Evolutionary conservation across 2,888 invertebrate species (phyloP), one percentile per base, ranked within the genome.

Genomic region (Ophioninae sp.): DNA sequence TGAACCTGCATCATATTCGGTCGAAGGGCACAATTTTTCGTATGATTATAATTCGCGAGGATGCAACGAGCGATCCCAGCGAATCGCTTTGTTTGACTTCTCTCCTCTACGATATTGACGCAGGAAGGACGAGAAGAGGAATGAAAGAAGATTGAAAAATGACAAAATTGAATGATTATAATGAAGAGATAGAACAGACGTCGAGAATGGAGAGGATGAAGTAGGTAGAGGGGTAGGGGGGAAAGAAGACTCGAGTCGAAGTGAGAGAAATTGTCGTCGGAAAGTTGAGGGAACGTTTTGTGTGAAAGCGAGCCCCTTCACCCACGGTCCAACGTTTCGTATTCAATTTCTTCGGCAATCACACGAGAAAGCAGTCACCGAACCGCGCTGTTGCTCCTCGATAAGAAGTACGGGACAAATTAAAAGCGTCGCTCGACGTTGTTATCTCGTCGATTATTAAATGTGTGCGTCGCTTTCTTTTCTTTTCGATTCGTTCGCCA

Each of bases 1-100:
- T 96, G 95, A 85, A 96, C 95, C 94, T 96, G 93, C 94, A 63
- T 61, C 84, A 73, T 74, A 79, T 83, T 67, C 59, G 65, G 58
- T 44, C n/a, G 51, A 20, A 67, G n/a, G 6, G 6, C 20, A 67
- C 37, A 39, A 39, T 44, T 68, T 10, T 3, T 68, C 61, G 44
- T 77, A 56, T 22, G 65, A 39, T 22, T 39, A 39, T 17, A 23
- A 22, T 73, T 74, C 17, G 64, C 17, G 9, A 5, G 7, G 7
- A 0, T 8, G 20, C n/a, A 20, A 74, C 74, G 68, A 10, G 10
- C 13, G 39, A 30, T 23, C 17, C 10, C 20, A 61, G 30, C 68
- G 77, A 59, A 77, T 68, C 59, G 39, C 30, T 10, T 44, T 23
- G 20, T 67, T 56, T 51, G n/a, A 30, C 37, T 64, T 39, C 9